Percentiles rank a stretch among this genome's conserved stretches.
These are phyloP conservation scores for Terrapene triunguis DNA, from an alignment of 2,113 vertebrate genomes.

Conservation along the genomic window DNA sequence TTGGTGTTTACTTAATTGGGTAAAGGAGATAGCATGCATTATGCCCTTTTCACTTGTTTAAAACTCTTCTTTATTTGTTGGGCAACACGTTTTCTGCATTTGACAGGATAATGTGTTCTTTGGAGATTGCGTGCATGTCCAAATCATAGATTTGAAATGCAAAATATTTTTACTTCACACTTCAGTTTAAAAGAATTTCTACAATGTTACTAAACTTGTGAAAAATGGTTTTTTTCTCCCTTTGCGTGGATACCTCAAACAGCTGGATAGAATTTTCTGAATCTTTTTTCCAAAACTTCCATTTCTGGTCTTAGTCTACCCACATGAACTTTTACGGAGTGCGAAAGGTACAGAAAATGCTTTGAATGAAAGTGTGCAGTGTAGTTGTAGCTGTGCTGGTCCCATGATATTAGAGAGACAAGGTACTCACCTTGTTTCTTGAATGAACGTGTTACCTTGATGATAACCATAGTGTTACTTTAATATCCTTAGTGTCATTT, in stretches of 20 bases:
- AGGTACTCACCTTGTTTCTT: neutral
- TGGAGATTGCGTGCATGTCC: neutral
- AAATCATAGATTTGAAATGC: neutral
- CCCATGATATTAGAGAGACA: neutral
- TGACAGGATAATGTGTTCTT: fast-evolving
- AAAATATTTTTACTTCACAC: neutral
- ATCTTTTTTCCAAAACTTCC: neutral
- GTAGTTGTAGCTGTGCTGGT: neutral
- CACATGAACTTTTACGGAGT: neutral
- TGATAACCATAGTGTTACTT: neutral
- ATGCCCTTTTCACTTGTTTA: neutral
- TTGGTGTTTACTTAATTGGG: neutral
- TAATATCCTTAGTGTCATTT: neutral
- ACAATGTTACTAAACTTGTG: neutral
- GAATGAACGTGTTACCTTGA: neutral
- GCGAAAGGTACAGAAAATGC: neutral
- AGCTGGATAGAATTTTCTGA: neutral
- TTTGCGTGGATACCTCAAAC: fast-evolving
- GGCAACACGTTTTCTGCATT: neutral
- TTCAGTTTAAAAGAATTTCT: neutral
- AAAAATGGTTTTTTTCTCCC: neutral
- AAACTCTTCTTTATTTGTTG: neutral
- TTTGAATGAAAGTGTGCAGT: neutral
- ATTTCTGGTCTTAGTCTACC: neutral
- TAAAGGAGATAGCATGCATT: neutral